phyloP scores from a whole-genome alignment of 23 tunicate genomes.

The Ascidia mentula region DNA sequence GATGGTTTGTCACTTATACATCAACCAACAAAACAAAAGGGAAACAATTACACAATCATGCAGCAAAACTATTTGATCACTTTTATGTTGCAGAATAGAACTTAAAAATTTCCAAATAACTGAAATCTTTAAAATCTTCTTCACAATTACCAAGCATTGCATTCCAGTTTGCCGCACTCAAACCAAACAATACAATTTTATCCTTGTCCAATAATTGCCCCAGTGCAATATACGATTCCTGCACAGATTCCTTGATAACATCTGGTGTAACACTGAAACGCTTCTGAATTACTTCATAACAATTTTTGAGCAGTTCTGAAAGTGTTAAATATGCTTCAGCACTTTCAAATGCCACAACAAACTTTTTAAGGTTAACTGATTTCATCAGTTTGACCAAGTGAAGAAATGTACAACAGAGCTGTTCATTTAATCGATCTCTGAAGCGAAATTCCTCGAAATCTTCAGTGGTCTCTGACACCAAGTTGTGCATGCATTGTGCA shows the following conservation, averaged over 20 bases:
- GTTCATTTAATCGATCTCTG: constrained; percentile 68
- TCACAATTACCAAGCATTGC: not conserved
- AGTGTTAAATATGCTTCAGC: not conserved
- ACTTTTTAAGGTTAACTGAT: constrained; percentile 13
- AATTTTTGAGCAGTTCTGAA: not conserved
- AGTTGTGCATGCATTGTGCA: constrained; percentile 28
- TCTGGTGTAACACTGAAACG: not conserved
- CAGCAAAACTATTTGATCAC: too few relatives aligned
- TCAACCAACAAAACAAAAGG: too few relatives aligned
- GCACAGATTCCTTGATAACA: not conserved
- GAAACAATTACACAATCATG: too few relatives aligned
- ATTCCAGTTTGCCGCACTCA: not conserved
- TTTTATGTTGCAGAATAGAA: too few relatives aligned
- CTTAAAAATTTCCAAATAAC: too few relatives aligned
- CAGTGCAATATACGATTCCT: constrained; percentile 6
- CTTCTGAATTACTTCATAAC: not conserved
- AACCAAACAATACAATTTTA: not conserved
- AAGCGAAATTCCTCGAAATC: constrained; percentile 62
- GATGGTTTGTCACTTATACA: too few relatives aligned
- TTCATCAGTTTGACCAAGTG: constrained; percentile 32
- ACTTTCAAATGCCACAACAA: constrained; percentile 10
- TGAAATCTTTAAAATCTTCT: not conserved
- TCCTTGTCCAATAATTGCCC: not conserved
- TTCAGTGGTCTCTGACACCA: constrained; percentile 35
- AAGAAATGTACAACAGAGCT: constrained; percentile 52